A percentile compares a stretch with the other conserved stretches of the same genome.
Evolutionary conservation across 2,797 vertebrate genomes (phyloP).

Genomic region (Furcifer pardalis): DNA sequence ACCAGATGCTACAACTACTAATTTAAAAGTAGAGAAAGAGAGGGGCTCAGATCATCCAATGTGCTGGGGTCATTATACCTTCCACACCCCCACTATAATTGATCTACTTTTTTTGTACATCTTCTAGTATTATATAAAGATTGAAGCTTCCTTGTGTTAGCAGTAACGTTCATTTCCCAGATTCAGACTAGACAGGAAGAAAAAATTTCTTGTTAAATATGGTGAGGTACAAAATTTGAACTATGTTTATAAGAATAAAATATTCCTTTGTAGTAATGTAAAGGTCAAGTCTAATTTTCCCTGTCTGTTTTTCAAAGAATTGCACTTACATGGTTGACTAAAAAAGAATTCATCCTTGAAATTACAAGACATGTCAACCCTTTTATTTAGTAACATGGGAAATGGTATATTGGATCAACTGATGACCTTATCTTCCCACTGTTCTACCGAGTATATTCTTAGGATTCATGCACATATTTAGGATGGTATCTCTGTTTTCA

Average conservation of each 20-base stretch:
- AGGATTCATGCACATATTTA: neutral
- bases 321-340: neutral
- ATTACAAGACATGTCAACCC: neutral
- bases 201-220: neutral
- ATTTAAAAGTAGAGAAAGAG: too few species aligned
- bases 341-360: neutral
- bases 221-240: neutral
- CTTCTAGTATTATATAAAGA: neutral
- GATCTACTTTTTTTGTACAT: neutral
- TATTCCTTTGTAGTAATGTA: neutral
- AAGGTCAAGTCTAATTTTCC: constrained; percentile 4
- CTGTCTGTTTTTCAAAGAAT: neutral
- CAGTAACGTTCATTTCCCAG: neutral
- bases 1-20: too few species aligned
- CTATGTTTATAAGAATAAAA: neutral
- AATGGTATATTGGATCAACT: neutral
- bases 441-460: neutral
- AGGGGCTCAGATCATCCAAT: too few species aligned
- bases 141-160: neutral
- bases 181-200: neutral
- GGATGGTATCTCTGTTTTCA: neutral
- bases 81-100: too few species aligned
- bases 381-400: neutral
- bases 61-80: too few species aligned
- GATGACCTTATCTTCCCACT: neutral